These are phyloP conservation scores for Troides aeacus DNA, from an alignment of 2,888 invertebrate species.

Conservation along the genomic window DNA sequence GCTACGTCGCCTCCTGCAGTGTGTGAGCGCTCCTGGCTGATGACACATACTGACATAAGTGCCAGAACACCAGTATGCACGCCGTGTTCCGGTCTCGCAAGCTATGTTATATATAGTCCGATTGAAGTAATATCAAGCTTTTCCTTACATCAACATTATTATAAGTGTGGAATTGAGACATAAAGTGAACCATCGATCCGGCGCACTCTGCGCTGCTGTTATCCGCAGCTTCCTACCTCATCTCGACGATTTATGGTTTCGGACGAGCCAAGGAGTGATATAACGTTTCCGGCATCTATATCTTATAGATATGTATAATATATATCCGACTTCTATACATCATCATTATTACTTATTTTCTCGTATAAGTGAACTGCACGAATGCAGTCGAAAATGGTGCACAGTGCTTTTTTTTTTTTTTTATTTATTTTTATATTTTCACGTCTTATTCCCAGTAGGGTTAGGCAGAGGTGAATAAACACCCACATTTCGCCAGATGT, in stretches of 20 bases:
- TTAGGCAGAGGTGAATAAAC: too few relatives aligned
- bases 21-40: too few relatives aligned
- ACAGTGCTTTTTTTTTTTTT: too few relatives aligned
- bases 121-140: not conserved
- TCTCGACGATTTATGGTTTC: conserved; percentile 26
- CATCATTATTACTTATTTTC: conserved; percentile 28
- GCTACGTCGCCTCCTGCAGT: too few relatives aligned
- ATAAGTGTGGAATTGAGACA: conserved; percentile 20
- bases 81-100: too few relatives aligned
- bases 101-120: too few relatives aligned
- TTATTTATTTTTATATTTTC: too few relatives aligned
- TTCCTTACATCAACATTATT: not conserved
- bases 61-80: too few relatives aligned
- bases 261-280: conserved; percentile 25
- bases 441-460: too few relatives aligned
- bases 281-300: conserved; percentile 24
- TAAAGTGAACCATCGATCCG: conserved; percentile 10
- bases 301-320: conserved; percentile 1
- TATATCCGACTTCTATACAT: too few relatives aligned
- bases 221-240: conserved; percentile 25
- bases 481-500: too few relatives aligned
- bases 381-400: not conserved
- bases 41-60: too few relatives aligned
- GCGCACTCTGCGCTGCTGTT: conserved; percentile 5
- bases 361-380: conserved; percentile 15